Percentiles rank a stretch among this genome's conserved stretches.
phyloP scores from a whole-genome alignment of 2,888 invertebrate genomes.

The Anaspis maculata region DNA sequence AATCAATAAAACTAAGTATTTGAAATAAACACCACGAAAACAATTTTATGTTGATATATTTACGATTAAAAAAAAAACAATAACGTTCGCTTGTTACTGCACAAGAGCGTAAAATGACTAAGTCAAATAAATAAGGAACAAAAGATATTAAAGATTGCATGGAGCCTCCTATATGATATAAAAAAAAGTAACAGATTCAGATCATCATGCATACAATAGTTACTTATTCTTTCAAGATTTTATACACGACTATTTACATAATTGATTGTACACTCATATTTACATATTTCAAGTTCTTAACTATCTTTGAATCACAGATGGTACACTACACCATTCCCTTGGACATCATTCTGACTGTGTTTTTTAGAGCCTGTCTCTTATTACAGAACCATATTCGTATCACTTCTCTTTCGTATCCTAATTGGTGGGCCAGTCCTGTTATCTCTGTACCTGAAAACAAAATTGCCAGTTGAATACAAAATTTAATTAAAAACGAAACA shows the following conservation, averaged over 20 bases:
- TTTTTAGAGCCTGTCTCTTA: constrained; percentile 94
- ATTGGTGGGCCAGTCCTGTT: constrained; percentile 87
- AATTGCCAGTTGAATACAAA: not conserved
- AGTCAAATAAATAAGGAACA: too few relatives aligned
- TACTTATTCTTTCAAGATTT: constrained; percentile 2
- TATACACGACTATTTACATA: constrained; percentile 16
- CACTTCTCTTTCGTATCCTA: constrained; percentile 95
- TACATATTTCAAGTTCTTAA: constrained; percentile 11
- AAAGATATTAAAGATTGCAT: too few relatives aligned
- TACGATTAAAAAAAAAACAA: too few relatives aligned
- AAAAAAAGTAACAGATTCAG: too few relatives aligned
- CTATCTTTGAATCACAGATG: constrained; percentile 20
- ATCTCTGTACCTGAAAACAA: constrained; percentile 87
- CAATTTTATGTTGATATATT: too few relatives aligned
- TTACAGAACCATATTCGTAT: constrained; percentile 99
- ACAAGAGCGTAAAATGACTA: too few relatives aligned
- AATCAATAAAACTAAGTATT: too few relatives aligned
- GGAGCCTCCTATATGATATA: too few relatives aligned
- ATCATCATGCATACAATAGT: too few relatives aligned
- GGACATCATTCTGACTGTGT: constrained; percentile 93
- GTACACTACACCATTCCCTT: constrained; percentile 60
- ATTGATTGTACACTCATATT: constrained; percentile 12
- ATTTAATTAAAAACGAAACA: not conserved
- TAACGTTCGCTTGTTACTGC: too few relatives aligned
- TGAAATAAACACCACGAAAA: too few relatives aligned